phyloP scores from a whole-genome alignment of 2,113 vertebrate species.

The Dicentrarchus labrax region DNA sequence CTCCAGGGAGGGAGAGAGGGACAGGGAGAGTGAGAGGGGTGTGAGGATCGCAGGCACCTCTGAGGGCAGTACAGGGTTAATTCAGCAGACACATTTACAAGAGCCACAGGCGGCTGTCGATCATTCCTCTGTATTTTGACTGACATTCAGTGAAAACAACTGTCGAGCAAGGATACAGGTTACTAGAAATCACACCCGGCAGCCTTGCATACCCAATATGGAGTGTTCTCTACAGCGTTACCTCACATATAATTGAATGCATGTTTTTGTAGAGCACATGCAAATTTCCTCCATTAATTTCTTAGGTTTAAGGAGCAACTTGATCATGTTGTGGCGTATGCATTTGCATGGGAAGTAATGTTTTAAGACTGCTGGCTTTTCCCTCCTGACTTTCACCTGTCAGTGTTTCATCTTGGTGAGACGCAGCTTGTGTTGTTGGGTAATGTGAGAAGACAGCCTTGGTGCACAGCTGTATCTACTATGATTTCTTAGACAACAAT shows the following conservation, averaged over 20 bases:
- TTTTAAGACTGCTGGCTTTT: neutral
- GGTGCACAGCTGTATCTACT: neutral
- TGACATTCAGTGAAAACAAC: slow-evolving; percentile 51
- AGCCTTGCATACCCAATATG: neutral
- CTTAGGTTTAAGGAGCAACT: neutral
- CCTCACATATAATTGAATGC: neutral
- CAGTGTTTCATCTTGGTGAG: slow-evolving; percentile 18
- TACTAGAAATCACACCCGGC: slow-evolving; percentile 4
- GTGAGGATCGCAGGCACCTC: slow-evolving; percentile 31
- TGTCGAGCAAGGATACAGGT: slow-evolving; percentile 19
- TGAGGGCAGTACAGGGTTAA: slow-evolving; percentile 42
- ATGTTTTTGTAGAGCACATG: neutral
- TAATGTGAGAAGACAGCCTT: slow-evolving; percentile 44
- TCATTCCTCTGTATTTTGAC: slow-evolving; percentile 55
- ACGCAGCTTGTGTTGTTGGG: neutral
- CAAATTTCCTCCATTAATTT: neutral
- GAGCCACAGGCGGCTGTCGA: slow-evolving; percentile 63
- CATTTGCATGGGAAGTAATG: neutral
- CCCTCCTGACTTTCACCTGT: slow-evolving; percentile 19
- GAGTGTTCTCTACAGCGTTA: neutral
- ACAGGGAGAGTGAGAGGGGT: neutral
- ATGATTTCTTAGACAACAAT: neutral
- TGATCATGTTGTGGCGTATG: neutral
- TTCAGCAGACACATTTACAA: slow-evolving; percentile 58
- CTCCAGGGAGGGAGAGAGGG: slow-evolving; percentile 8